Conservation (phyloP, 1,140 invertebrate species). For the Apis cerana region DNA sequence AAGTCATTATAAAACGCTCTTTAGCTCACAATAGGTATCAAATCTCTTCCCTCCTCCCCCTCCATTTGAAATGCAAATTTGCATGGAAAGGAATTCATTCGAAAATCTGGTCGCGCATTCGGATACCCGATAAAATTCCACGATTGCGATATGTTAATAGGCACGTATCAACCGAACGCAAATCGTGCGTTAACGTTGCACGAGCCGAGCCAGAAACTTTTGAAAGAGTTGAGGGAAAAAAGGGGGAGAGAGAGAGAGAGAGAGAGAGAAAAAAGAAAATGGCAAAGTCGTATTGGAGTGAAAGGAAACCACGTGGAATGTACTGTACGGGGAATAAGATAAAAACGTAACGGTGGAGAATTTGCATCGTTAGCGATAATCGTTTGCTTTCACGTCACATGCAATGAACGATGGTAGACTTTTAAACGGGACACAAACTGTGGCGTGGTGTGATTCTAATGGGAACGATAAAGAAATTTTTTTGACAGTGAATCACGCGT, state of each 20-base stretch:
- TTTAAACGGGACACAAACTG: background rate
- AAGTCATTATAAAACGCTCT: background rate
- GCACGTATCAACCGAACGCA: background rate
- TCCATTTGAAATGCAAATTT: background rate
- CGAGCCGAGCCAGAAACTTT: background rate
- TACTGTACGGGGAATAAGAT: background rate
- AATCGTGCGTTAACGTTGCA: background rate
- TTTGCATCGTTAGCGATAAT: conserved; percentile 13
- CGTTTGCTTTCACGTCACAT: conserved; percentile 1
- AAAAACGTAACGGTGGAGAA: conserved; percentile 5
- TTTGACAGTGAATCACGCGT: too few species aligned
- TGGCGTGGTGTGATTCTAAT: too few species aligned
- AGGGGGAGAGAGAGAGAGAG: background rate
- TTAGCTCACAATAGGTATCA: background rate
- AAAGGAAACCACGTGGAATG: conserved; percentile 7
- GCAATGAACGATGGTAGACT: background rate
- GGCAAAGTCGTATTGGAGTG: background rate
- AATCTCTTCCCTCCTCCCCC: background rate
- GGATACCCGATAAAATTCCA: background rate
- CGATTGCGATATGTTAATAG: background rate
- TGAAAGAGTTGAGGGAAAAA: background rate
- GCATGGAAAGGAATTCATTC: background rate
- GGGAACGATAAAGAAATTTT: too few species aligned
- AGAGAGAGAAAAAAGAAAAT: background rate
- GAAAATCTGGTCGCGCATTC: background rate